Conservation (phyloP, 2,113 vertebrate species). For the Mixornis gularis region DNA sequence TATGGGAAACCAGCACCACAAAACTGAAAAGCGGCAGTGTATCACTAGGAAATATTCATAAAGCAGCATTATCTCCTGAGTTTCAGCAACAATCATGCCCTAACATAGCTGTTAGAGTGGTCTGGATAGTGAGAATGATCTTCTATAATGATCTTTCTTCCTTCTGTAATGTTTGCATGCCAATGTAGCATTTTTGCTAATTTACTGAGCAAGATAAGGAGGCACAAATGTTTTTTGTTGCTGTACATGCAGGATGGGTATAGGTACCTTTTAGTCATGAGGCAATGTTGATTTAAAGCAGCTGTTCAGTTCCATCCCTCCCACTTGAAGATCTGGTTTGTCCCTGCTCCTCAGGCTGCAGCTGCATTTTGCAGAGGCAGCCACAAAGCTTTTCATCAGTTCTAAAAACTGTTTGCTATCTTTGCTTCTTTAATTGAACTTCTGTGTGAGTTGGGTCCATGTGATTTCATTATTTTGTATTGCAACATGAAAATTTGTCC, state of each 20-base stretch:
- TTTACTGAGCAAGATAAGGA: neutral
- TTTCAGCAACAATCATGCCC: neutral
- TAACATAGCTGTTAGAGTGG: neutral
- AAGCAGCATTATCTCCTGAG: neutral
- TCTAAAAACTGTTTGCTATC: neutral
- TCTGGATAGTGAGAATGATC: neutral
- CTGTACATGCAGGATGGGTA: neutral
- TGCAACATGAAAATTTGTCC: neutral
- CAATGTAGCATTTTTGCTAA: neutral
- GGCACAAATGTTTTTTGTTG: neutral
- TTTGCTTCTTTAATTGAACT: neutral
- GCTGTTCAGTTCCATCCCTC: neutral
- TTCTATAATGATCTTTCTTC: neutral
- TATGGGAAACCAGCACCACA: neutral
- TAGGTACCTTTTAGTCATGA: neutral
- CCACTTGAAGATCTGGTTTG: neutral
- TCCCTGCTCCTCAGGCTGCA: neutral
- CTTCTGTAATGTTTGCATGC: neutral
- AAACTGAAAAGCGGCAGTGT: neutral
- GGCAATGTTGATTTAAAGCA: neutral
- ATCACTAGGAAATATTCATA: neutral
- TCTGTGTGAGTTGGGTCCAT: neutral
- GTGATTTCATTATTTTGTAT: neutral
- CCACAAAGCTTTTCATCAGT: neutral
- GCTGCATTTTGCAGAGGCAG: neutral